A percentile compares a stretch with the other conserved stretches of the same genome.
Evolutionary conservation across 2,113 vertebrate species (phyloP).

Genomic region (Accipiter virgatus): DNA sequence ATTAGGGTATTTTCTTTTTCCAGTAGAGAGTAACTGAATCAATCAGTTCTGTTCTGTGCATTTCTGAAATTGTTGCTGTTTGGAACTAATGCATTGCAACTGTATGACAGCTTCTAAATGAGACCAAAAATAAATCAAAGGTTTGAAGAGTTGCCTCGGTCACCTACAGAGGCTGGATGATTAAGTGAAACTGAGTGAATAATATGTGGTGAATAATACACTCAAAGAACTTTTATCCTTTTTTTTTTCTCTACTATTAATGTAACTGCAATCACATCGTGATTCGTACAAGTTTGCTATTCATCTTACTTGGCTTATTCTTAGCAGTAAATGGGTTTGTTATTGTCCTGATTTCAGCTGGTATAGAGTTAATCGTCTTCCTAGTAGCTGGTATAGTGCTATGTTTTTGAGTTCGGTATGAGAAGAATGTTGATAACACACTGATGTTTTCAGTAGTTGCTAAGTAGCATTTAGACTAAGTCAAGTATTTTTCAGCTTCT

Average conservation of each 20-base stretch:
- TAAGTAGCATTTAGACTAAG: too few species aligned
- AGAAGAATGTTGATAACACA: too few species aligned
- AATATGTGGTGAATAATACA: neutral
- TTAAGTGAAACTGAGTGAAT: neutral
- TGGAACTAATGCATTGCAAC: neutral
- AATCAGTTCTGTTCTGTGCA: neutral
- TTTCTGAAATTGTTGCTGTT: neutral
- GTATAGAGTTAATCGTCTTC: too few species aligned
- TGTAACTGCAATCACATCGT: neutral
- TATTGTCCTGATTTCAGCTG: neutral
- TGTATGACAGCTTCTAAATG: neutral
- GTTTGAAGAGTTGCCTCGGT: neutral
- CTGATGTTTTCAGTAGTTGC: too few species aligned
- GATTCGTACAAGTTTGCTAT: neutral
- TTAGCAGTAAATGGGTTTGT: neutral
- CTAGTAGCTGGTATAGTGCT: too few species aligned
- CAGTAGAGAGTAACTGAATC: neutral
- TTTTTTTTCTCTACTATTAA: neutral
- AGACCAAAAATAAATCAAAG: constrained; percentile 15
- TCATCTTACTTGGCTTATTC: neutral
- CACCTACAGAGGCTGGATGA: neutral
- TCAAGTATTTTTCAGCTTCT: too few species aligned
- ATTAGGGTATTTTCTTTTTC: neutral
- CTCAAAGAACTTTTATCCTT: neutral
- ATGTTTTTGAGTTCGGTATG: too few species aligned